Evolutionary conservation across 2,888 invertebrate genomes (phyloP).

Genomic region (Dolichomitus sp.): DNA sequence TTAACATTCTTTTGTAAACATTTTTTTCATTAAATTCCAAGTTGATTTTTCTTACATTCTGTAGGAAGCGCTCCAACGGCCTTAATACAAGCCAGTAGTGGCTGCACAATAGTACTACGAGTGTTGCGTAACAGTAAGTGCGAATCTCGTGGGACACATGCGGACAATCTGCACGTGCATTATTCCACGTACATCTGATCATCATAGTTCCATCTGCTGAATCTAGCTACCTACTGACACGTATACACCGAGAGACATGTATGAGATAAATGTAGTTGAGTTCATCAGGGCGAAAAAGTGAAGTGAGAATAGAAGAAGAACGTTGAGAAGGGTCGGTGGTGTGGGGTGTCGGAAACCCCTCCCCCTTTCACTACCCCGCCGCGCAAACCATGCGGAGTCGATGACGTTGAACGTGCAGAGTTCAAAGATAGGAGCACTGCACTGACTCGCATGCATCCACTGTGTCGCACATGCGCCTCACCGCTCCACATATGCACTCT

Average conservation of each 20-base stretch:
- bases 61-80: too few relatives aligned
- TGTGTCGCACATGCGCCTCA: constrained; percentile 29
- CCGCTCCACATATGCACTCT: background rate
- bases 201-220: background rate
- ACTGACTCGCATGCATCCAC: constrained; percentile 58
- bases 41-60: too few relatives aligned
- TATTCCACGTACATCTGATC: constrained; percentile 4
- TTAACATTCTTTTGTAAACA: too few relatives aligned
- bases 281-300: constrained; percentile 15
- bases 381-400: constrained; percentile 17
- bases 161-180: background rate
- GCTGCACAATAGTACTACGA: background rate
- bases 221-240: background rate
- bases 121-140: background rate
- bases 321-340: background rate
- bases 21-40: too few relatives aligned
- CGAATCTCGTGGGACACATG: constrained; percentile 4
- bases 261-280: constrained; percentile 1
- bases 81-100: background rate
- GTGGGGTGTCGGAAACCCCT: constrained; percentile 4
- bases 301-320: constrained; percentile 27
- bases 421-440: constrained; percentile 67
- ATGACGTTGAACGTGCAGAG: constrained; percentile 60
- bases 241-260: background rate
- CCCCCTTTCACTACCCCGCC: constrained; percentile 9